Base-by-base conservation (phyloP, 2,888 invertebrate genomes). In the Platerodrilus igneus region DNA sequence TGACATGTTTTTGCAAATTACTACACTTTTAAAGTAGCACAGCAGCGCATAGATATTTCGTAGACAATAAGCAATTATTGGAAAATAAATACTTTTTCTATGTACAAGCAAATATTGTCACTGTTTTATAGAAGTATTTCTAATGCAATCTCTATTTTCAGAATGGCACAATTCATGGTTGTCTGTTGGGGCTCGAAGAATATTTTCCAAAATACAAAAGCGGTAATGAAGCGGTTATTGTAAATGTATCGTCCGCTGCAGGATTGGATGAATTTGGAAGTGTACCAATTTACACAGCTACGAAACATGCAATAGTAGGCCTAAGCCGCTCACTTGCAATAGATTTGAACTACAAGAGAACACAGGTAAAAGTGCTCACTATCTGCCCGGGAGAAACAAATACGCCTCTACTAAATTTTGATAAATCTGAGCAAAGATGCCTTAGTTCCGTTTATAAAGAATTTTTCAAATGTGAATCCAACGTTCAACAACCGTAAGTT, bases 221-320 rank as follows among this genome's bases (percentile, higher is more conserved):
- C 3, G 71, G 71, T 1, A 54, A 57, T 3, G 73, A 73, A 11
- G 73, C 71, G 10, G 60, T 68, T 5, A 61, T 74, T 14, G 60
- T 73, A 7, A 73, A 73, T 50, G 61, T 70, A n/a, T 59, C 71
- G 11, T 71, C 72, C 14, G 66, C 69, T 36, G 60, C 65, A 40
- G 72, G 71, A n/a, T 47, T 62, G 28, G 53, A 53, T 9, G 52
- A 48, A 27, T 60, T 59, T 9, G 57, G 56, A 2, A 55, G 55
- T 25, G 33, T 62, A 28, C 68, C 69, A 0, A 54, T 67, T 38
- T 69, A 68, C 47, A 57, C 57, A 1, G 64, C 64, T 3, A 65
- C 66, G 2, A 69, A 69, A 48, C 59, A 58, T 45, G 68, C 63
- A 1, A 58, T 67, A 3, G 53, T 68, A 4, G 64, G 62, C 9